phyloP scores from a whole-genome alignment of 2,113 vertebrate genomes.

The Pelvicachromis taeniatus region DNA sequence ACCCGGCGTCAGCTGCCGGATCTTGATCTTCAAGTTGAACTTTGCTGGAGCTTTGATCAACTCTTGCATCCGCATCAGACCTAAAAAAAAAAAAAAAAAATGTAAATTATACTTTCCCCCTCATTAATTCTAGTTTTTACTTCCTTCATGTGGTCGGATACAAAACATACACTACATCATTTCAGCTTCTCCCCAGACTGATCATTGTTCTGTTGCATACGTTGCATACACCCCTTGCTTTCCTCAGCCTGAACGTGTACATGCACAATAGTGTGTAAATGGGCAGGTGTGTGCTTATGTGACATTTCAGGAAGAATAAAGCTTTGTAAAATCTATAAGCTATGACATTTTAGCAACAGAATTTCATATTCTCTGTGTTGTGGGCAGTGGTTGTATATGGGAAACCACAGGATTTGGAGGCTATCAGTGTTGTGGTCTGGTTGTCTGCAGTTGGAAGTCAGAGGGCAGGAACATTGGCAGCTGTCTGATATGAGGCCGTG shows the following conservation, averaged over 20 bases:
- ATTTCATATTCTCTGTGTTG: slow-evolving; percentile 1
- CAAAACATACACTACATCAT: not conserved
- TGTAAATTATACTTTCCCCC: not conserved
- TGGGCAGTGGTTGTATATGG: not conserved
- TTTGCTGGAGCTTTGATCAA: slow-evolving; percentile 97
- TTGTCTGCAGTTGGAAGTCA: not conserved
- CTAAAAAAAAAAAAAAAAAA: slow-evolving; percentile 62
- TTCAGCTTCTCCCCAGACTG: not conserved
- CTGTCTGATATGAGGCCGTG: slow-evolving; percentile 5
- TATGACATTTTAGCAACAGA: slow-evolving; percentile 41
- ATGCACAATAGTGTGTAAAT: not conserved
- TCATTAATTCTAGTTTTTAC: not conserved
- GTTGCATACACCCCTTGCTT: not conserved
- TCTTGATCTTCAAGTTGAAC: slow-evolving; percentile 93
- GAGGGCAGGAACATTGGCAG: slow-evolving; percentile 8
- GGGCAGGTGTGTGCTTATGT: not conserved
- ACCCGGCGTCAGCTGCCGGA: slow-evolving; percentile 89
- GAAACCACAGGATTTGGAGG: not conserved
- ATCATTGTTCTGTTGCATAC: not conserved
- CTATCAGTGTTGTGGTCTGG: not conserved
- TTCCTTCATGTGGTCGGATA: not conserved
- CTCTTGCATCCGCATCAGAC: slow-evolving; percentile 96
- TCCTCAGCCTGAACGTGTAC: not conserved
- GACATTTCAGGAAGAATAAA: slow-evolving; percentile 44
- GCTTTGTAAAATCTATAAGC: slow-evolving; percentile 36